Evolutionary conservation across 1,140 invertebrate genomes (phyloP), one percentile per base, ranked within the genome.

Genomic region (Lepidurus arcticus): DNA sequence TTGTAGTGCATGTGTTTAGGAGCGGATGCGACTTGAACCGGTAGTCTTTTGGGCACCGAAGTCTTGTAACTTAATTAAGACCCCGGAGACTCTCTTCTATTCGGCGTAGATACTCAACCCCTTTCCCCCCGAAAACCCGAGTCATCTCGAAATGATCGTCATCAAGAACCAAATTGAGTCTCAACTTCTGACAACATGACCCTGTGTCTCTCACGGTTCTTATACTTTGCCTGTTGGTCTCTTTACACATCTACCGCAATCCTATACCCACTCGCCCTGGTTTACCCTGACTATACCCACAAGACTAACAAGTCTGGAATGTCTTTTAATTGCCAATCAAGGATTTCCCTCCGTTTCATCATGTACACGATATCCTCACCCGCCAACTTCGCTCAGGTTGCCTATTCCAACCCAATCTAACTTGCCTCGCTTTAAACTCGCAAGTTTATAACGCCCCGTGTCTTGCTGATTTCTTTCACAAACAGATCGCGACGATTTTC

Each of bases 51-150:
- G 21, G 53, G 16, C 53, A n/a, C 53, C 53, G 9, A 65, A 16
- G 53, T 65, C 53, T 65, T 65, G 9, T 65, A 65, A 65, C 53
- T 65, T 65, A 65, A 65, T 65, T 65, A 65, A 65, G 53, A 13
- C 53, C 53, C 53, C 5, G n/a, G 53, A 65, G 53, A 65, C 53
- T 65, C 16, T 13, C 16, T 65, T 65, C 53, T 13, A 21, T 65
- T 65, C 53, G 7, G 53, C 53, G 53, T 65, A 65, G 53, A 65
- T 21, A 13, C n/a, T 65, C 21, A n/a, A 65, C 53, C 53, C 53
- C 53, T 16, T 65, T 21, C n/a, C 53, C 53, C 6, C 21, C 53
- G 2, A 34, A 34, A 34, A 34, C 21, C n/a, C n/a, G 53, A 21
- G n/a, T 65, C 53, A 4, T 65, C 21, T 65, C 53, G 53, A 65